Conservation (phyloP, 1,140 invertebrate genomes). For the Stegodyphus dumicola region DNA sequence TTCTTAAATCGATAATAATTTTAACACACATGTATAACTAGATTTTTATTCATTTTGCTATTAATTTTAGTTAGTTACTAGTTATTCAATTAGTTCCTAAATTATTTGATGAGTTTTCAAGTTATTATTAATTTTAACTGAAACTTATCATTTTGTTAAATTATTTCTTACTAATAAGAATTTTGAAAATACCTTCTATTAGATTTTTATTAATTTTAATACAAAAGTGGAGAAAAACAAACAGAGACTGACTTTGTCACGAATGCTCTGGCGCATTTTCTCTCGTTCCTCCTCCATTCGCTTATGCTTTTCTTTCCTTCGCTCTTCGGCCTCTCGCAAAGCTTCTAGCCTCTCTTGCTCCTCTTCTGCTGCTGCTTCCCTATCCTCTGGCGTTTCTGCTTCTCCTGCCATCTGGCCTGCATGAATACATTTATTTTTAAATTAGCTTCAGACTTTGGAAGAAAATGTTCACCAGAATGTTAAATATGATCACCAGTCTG, state of each 20-base stretch:
- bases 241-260: slow-evolving; percentile 84
- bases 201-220: not conserved
- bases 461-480: too few species aligned
- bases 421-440: not conserved
- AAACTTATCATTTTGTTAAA: too few species aligned
- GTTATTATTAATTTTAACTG: too few species aligned
- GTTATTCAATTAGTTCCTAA: too few species aligned
- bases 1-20: too few species aligned
- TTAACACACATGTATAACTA: too few species aligned
- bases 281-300: slow-evolving; percentile 99
- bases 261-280: slow-evolving; percentile 97
- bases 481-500: too few species aligned
- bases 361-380: slow-evolving; percentile 94
- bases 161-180: too few species aligned
- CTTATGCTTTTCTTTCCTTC: slow-evolving; percentile 94
- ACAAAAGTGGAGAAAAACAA: not conserved
- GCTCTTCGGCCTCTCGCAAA: slow-evolving; percentile 90
- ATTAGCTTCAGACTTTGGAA: not conserved
- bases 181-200: not conserved
- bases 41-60: too few species aligned
- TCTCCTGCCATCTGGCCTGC: slow-evolving; percentile 73
- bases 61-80: too few species aligned
- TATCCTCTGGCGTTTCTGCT: slow-evolving; percentile 85
- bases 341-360: slow-evolving; percentile 94
- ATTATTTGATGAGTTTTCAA: too few species aligned